Conservation (phyloP, 2,797 vertebrate species). For the Sphenodon punctatus region DNA sequence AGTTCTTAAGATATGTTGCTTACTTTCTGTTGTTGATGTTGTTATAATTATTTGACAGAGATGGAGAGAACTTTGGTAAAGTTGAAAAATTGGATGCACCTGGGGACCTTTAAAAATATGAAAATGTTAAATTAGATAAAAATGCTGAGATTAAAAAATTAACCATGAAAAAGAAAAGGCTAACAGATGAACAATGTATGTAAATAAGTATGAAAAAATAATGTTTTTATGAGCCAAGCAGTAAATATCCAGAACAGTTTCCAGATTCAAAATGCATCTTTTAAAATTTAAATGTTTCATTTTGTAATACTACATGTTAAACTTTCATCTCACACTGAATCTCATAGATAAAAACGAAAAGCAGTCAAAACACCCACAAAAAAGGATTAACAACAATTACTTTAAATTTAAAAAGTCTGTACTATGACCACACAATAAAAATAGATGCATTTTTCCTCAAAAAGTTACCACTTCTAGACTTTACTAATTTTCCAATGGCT, state of each 20-base stretch:
- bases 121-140: constrained; percentile 92
- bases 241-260: constrained; percentile 31
- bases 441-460: background rate
- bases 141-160: constrained; percentile 71
- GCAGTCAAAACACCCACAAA: background rate
- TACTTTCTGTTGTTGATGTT: constrained; percentile 99
- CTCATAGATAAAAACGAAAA: background rate
- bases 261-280: constrained; percentile 25
- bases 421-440: background rate
- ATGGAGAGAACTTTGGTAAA: constrained; percentile 99
- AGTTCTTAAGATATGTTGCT: constrained; percentile 82
- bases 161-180: constrained; percentile 73
- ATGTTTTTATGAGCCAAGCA: constrained; percentile 48
- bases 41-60: constrained; percentile 99
- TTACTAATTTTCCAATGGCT: background rate
- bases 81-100: constrained; percentile 98
- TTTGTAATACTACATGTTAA: background rate
- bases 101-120: constrained; percentile 98
- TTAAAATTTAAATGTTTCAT: constrained; percentile 29
- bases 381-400: background rate
- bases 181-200: constrained; percentile 71
- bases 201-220: constrained; percentile 68
- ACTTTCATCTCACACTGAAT: background rate
- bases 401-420: background rate
- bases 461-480: background rate